Base-by-base conservation (phyloP, 2,797 vertebrate genomes). In the Myotis pilosus region DNA sequence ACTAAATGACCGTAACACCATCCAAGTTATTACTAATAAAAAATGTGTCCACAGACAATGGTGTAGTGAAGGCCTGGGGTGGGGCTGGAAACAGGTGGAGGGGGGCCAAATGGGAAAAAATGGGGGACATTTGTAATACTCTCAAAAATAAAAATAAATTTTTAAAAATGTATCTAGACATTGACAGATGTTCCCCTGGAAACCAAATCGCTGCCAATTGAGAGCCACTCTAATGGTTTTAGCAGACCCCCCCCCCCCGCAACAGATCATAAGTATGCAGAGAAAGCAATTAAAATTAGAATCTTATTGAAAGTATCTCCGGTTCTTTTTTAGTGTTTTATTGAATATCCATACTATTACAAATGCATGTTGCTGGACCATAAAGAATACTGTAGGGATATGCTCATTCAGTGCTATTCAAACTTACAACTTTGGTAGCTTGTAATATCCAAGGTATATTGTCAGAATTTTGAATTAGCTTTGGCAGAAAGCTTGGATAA, bases 391-490 rank as follows among this genome's bases (percentile, higher is more conserved):
- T 76, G 36, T 86, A 64, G 30, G 47, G 36, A 82, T 81, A 87
- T 74, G 57, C 20, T 87, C 7, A 12, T 94, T 91, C 44, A 85
- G 33, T 72, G 30, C 74, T 86, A 30, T 93, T 86, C 47, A 90
- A 25, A 86, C 90, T 64, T 86, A 80, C 62, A 62, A 74, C 64
- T 85, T 86, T 53, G 74, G 49, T 57, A 91, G 49, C 57, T 87
- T 64, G 68, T 91, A 33, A 81, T 51, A 13, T 81, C 75, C 81
- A 66, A 81, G 57, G 23, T 74, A 74, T 81, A 80, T 49, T 81
- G 55, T 87, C 36, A 74, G 82, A 86, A 87, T 90, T 38, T 91
- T 91, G 47, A 91, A 60, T 91, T 74, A 87, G 55, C 68, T 87
- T 94, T 91, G 68, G 93, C 75, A 91, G 47, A 60, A 74, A 49